Percentiles rank a stretch among this genome's conserved stretches.
These are phyloP conservation scores for Drosophila parvula DNA, from an alignment of 1,140 invertebrate species.

Conservation along the genomic window DNA sequence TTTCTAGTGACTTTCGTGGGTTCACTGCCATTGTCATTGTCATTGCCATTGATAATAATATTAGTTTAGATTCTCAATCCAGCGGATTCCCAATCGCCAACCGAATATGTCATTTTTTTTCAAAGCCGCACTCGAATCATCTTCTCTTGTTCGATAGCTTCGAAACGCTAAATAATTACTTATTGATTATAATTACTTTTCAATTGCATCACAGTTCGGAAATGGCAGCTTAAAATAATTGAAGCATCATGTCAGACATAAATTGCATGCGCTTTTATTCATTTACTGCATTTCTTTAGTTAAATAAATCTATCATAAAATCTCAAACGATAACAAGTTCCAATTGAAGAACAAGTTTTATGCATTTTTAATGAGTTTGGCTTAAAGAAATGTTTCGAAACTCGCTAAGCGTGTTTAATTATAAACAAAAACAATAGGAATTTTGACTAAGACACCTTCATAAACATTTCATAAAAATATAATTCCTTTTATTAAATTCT, in stretches of 20 bases:
- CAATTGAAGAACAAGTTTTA: conserved; percentile 14
- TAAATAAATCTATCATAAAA: background rate
- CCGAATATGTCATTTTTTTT: conserved; percentile 31
- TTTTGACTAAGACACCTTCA: background rate
- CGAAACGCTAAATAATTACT: background rate
- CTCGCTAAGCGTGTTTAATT: conserved; percentile 6
- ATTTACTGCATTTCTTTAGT: conserved; percentile 10
- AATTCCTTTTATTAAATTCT: background rate
- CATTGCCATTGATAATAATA: conserved; percentile 37
- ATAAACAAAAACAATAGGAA: conserved; percentile 21
- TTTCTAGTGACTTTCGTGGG: conserved; percentile 25
- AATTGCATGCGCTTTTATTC: conserved; percentile 7
- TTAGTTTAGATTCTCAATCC: conserved; percentile 31
- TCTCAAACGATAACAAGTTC: conserved; percentile 20
- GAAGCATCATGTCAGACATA: conserved; percentile 15
- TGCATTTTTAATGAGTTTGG: conserved; percentile 8
- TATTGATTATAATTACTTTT: conserved; percentile 37
- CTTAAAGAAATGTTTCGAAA: conserved; percentile 3
- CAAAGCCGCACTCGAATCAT: too few relatives aligned
- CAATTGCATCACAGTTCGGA: conserved; percentile 45
- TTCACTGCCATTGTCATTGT: conserved; percentile 35
- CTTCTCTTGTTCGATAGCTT: conserved; percentile 17
- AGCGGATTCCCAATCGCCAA: conserved; percentile 7
- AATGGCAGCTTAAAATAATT: conserved; percentile 34
- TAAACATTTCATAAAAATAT: conserved; percentile 13